A percentile compares a stretch with the other conserved stretches of the same genome.
phyloP scores from a whole-genome alignment of 2,888 invertebrate genomes.

The Mechanitis messenoides region DNA sequence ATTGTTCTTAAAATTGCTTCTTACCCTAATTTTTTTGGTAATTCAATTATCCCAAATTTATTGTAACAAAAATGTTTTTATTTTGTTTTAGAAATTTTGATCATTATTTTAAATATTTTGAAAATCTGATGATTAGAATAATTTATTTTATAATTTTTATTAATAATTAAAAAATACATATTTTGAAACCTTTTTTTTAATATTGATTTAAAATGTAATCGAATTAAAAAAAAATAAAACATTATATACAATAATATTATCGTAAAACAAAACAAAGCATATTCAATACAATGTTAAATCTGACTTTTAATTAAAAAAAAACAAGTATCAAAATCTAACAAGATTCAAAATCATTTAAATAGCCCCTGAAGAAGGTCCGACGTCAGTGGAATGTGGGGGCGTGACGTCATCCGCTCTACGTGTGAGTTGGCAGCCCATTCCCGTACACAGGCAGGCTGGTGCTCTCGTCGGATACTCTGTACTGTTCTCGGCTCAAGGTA shows the following conservation, averaged over 20 bases:
- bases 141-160: no score
- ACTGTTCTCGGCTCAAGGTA: constrained; percentile 80
- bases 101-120: no score
- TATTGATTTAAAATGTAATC: no score
- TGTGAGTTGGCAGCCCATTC: constrained; percentile 85
- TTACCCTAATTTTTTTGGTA: no score
- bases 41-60: no score
- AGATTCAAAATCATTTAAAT: not conserved
- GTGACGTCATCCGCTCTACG: constrained; percentile 86
- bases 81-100: not conserved
- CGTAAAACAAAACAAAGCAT: not conserved
- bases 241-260: not conserved
- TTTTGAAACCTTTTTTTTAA: no score
- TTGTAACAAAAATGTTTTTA: not conserved
- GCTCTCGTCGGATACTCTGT: constrained; percentile 90
- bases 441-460: constrained; percentile 85
- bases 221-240: not conserved
- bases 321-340: no score
- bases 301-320: constrained; percentile 3
- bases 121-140: no score
- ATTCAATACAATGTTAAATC: constrained; percentile 12
- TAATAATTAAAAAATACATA: no score
- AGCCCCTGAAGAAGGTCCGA: constrained; percentile 87
- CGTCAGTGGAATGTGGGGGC: constrained; percentile 84
- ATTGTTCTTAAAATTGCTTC: no score